Percentiles rank a stretch among this genome's conserved stretches.
Conservation (phyloP, 2,888 invertebrate species). For the Lasioglossum figueresi region DNA sequence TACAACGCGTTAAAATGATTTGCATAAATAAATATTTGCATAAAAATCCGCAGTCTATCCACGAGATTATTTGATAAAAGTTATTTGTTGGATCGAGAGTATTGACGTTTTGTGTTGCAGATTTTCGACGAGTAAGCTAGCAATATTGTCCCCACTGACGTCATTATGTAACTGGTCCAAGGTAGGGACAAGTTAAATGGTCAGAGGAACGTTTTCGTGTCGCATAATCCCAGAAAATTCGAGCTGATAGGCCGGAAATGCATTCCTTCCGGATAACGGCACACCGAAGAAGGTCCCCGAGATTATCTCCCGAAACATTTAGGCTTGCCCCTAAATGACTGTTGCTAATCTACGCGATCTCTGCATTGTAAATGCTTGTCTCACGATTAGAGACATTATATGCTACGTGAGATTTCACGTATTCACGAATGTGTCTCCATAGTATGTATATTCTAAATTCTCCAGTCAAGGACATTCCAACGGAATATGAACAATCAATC, state of each 20-base stretch:
- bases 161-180: background rate
- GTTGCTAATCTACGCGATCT: background rate
- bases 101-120: too few species aligned
- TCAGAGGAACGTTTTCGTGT: background rate
- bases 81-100: too few species aligned
- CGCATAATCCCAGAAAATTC: background rate
- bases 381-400: background rate
- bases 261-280: conserved; percentile 9
- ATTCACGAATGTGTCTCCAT: background rate
- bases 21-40: background rate
- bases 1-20: too few species aligned
- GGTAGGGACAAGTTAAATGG: background rate
- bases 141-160: background rate
- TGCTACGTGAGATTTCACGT: background rate
- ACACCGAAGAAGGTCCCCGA: background rate
- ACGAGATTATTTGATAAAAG: background rate
- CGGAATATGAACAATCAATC: background rate
- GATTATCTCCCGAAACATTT: conserved; percentile 2
- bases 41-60: background rate
- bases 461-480: background rate
- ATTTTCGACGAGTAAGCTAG: background rate
- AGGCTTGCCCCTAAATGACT: background rate
- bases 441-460: too few species aligned
- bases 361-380: background rate
- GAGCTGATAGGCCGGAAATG: background rate